A percentile compares a stretch with the other conserved stretches of the same genome.
Conservation (phyloP, 2,797 vertebrate genomes). For the Myotis vivesi region DNA sequence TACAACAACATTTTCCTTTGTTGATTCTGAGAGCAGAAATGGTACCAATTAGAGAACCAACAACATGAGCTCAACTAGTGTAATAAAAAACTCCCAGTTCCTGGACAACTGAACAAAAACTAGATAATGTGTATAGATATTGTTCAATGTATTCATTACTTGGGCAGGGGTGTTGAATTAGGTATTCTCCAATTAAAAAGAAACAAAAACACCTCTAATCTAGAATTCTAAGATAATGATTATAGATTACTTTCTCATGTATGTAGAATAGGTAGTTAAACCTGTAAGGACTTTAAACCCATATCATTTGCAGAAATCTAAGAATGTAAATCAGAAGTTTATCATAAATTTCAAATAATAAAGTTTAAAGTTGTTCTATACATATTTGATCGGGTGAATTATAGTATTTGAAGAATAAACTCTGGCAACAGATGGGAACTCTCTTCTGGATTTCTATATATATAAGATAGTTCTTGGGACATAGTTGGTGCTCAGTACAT, state of each 20-base stretch:
- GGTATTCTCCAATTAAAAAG: background rate
- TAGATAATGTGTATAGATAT: background rate
- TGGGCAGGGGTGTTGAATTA: background rate
- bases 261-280: background rate
- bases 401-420: background rate
- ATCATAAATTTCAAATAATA: background rate
- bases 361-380: background rate
- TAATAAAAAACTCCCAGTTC: background rate
- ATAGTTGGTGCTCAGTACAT: background rate
- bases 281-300: background rate
- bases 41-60: background rate
- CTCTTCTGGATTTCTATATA: background rate
- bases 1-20: background rate
- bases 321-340: background rate
- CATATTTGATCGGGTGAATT: background rate
- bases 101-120: background rate
- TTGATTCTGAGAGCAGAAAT: background rate
- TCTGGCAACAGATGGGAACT: background rate
- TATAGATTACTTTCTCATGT: background rate
- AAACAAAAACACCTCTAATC: background rate
- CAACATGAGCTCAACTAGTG: background rate
- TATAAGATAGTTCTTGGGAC: background rate
- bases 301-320: background rate
- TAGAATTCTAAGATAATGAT: constrained; percentile 5
- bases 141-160: background rate